Conservation (phyloP, 2,888 invertebrate species). For the Hirtodrosophila confusa region DNA sequence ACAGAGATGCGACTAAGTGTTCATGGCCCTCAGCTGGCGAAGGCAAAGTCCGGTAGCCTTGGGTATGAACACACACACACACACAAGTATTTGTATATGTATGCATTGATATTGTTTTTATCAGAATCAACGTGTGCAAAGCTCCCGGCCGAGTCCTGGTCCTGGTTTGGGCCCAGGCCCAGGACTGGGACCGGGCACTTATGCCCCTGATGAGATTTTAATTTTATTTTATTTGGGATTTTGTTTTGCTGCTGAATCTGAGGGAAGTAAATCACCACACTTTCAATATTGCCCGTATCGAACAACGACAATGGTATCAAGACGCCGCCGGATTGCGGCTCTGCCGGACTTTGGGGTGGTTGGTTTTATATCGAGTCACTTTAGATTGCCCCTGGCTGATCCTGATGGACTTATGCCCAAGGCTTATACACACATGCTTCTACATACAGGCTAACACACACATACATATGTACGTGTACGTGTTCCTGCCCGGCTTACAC, state of each 20-base stretch:
- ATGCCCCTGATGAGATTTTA: conserved; percentile 79
- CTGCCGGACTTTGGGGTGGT: conserved; percentile 47
- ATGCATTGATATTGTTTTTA: conserved; percentile 76
- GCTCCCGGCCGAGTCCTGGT: conserved; percentile 27
- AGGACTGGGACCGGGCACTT: conserved; percentile 54
- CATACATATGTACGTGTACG: conserved; percentile 32
- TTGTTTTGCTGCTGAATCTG: conserved; percentile 39
- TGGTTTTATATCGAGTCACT: conserved; percentile 50
- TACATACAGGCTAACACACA: neutral
- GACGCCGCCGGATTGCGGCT: conserved; percentile 30
- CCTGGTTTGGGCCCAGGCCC: conserved; percentile 4
- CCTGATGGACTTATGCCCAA: conserved; percentile 67
- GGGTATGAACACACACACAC: conserved; percentile 5
- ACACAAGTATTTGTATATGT: conserved; percentile 6
- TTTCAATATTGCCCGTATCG: conserved; percentile 62
- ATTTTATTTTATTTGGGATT: conserved; percentile 74
- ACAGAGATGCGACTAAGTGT: conserved; percentile 59
- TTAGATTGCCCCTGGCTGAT: conserved; percentile 63
- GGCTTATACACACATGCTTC: conserved; percentile 39
- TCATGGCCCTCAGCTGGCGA: conserved; percentile 29
- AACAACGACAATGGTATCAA: conserved; percentile 48
- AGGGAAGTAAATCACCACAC: conserved; percentile 78
- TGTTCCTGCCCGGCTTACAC: conserved; percentile 70
- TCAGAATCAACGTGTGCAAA: conserved; percentile 62
- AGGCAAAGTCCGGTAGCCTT: conserved; percentile 27